phyloP scores from a whole-genome alignment of 1,140 invertebrate species.

The Neuroterus valhalla region DNA sequence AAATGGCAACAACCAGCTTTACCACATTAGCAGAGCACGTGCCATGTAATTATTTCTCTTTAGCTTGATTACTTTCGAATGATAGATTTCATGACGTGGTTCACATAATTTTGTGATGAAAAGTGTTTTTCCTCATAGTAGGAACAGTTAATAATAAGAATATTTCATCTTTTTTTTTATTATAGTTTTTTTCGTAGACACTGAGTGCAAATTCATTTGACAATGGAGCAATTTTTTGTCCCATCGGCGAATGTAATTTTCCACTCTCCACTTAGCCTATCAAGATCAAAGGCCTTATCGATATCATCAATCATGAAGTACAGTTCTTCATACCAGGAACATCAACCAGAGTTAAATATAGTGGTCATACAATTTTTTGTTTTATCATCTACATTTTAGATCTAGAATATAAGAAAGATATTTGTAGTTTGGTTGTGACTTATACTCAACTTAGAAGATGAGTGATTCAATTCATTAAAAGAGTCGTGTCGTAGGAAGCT shows the following conservation, averaged over 20 bases:
- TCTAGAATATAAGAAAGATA: background rate
- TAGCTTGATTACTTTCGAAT: no score
- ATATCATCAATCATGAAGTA: constrained; percentile 4
- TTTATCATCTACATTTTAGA: background rate
- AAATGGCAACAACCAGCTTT: no score
- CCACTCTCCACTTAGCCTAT: constrained; percentile 9
- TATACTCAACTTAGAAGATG: background rate
- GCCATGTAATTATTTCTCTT: no score
- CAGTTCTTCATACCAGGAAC: constrained; percentile 14
- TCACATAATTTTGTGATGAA: no score
- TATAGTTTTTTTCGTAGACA: background rate
- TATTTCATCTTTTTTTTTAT: no score
- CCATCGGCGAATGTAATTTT: constrained; percentile 23
- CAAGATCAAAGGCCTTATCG: constrained; percentile 24
- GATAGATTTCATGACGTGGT: no score
- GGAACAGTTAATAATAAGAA: no score
- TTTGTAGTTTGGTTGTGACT: background rate
- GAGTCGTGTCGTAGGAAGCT: no score
- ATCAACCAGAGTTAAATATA: constrained; percentile 16
- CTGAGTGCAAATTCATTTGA: background rate
- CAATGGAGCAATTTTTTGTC: constrained; percentile 5
- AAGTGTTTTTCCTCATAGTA: no score
- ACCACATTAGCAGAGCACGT: no score
- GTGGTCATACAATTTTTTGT: background rate
- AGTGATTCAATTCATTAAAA: no score